phyloP scores from a whole-genome alignment of 1,140 invertebrate genomes.

The Trissolcus basalis region DNA sequence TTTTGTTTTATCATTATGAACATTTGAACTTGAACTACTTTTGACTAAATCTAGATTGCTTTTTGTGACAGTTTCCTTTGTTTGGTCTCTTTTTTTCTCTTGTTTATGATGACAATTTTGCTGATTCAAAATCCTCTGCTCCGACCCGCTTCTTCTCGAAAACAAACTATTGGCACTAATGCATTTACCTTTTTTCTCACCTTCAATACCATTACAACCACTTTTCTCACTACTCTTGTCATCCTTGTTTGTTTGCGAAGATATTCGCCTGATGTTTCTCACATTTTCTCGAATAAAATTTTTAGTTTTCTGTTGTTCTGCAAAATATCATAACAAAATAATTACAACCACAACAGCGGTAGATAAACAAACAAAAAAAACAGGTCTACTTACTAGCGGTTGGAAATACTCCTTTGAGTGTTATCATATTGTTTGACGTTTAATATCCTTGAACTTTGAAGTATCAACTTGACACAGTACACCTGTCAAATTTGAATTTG shows the following conservation, averaged over 20 bases:
- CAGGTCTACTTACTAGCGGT: slow-evolving; percentile 65
- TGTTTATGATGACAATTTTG: slow-evolving; percentile 13
- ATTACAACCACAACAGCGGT: slow-evolving; percentile 5
- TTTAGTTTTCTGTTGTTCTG: slow-evolving; percentile 68
- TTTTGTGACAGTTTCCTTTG: slow-evolving; percentile 2
- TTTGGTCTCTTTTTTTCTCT: not conserved
- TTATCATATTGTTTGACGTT: slow-evolving; percentile 49
- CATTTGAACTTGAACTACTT: not conserved
- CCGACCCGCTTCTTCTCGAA: slow-evolving; percentile 2
- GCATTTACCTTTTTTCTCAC: slow-evolving; percentile 16
- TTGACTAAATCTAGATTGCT: slow-evolving; percentile 48
- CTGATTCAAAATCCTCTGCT: slow-evolving; percentile 8
- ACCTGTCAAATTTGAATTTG: slow-evolving; percentile 29
- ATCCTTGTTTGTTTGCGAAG: slow-evolving; percentile 59
- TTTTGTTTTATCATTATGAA: slow-evolving; percentile 30
- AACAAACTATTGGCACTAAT: slow-evolving; percentile 35
- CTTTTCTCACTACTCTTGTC: slow-evolving; percentile 20
- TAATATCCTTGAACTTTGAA: not conserved
- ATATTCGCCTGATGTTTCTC: slow-evolving; percentile 67
- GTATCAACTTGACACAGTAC: slow-evolving; percentile 5
- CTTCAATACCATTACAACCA: slow-evolving; percentile 34
- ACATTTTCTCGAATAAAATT: slow-evolving; percentile 75
- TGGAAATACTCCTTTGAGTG: slow-evolving; percentile 71
- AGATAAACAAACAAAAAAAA: not conserved
- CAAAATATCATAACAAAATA: slow-evolving; percentile 31